Percentiles rank a stretch among this genome's conserved stretches.
These are phyloP conservation scores for Sternotherus odoratus DNA, from an alignment of 2,797 vertebrate species.

Conservation along the genomic window DNA sequence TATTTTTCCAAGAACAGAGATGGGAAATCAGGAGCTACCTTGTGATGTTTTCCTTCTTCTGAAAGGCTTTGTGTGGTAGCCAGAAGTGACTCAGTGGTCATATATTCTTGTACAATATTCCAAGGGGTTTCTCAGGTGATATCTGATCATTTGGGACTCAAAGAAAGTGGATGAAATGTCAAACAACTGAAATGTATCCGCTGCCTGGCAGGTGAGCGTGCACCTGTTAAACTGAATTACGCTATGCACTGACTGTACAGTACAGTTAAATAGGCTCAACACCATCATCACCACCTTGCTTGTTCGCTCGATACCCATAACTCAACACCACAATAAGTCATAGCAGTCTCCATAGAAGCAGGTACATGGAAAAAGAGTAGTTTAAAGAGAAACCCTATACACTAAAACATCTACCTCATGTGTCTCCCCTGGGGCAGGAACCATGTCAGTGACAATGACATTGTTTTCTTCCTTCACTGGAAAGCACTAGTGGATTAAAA, in stretches of 20 bases:
- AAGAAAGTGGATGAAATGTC: not conserved
- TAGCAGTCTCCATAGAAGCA: not conserved
- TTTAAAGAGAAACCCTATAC: not conserved
- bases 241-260: not conserved
- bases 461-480: not conserved
- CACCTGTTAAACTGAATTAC: not conserved
- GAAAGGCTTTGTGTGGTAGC: not conserved
- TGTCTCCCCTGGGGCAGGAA: not conserved
- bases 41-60: not conserved
- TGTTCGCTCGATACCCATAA: rapidly evolving
- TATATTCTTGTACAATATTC: not conserved
- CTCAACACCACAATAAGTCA: not conserved
- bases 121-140: not conserved
- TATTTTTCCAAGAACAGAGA: not conserved
- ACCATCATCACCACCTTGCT: not conserved
- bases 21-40: not conserved
- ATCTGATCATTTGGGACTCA: not conserved
- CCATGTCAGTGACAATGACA: rapidly evolving
- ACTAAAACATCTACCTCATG: rapidly evolving
- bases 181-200: not conserved
- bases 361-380: not conserved
- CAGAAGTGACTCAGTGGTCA: rapidly evolving
- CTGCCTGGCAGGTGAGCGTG: not conserved
- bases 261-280: not conserved
- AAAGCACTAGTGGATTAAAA: not conserved